Evolutionary conservation across 2,888 invertebrate genomes (phyloP).

Genomic region (Alsophila aescularia): DNA sequence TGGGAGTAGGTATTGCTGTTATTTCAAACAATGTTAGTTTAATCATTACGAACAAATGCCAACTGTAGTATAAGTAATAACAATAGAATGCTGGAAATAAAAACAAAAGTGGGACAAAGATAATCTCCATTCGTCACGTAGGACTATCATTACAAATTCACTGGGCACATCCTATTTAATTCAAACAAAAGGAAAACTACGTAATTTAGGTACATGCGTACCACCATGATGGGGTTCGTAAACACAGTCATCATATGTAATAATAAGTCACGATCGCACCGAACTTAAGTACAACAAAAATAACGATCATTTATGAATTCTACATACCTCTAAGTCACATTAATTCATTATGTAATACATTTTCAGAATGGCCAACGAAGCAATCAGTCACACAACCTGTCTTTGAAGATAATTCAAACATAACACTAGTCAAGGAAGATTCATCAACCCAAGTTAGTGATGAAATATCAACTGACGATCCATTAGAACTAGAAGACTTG

Average conservation of each 20-base stretch:
- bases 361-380: slow-evolving; percentile 69
- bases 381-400: slow-evolving; percentile 70
- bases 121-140: slow-evolving; percentile 25
- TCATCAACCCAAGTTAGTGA: slow-evolving; percentile 34
- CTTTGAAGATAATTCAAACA: slow-evolving; percentile 34
- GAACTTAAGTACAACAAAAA: background rate
- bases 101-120: slow-evolving; percentile 33
- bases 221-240: slow-evolving; percentile 22
- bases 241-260: slow-evolving; percentile 35
- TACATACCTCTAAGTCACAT: slow-evolving; percentile 9
- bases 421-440: slow-evolving; percentile 36
- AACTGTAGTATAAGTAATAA: background rate
- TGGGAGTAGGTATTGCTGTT: background rate
- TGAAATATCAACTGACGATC: slow-evolving; percentile 41
- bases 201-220: slow-evolving; percentile 27
- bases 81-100: slow-evolving; percentile 17
- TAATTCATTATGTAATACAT: slow-evolving; percentile 30
- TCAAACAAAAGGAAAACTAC: slow-evolving; percentile 35
- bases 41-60: slow-evolving; percentile 6
- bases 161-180: slow-evolving; percentile 35
- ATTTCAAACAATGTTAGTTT: slow-evolving; percentile 3
- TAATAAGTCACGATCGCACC: slow-evolving; percentile 36
- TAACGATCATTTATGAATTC: background rate
- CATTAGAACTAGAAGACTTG: slow-evolving; percentile 30
- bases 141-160: slow-evolving; percentile 34